Conservation (phyloP, 2,797 vertebrate genomes). For the Poecilia wingei region DNA sequence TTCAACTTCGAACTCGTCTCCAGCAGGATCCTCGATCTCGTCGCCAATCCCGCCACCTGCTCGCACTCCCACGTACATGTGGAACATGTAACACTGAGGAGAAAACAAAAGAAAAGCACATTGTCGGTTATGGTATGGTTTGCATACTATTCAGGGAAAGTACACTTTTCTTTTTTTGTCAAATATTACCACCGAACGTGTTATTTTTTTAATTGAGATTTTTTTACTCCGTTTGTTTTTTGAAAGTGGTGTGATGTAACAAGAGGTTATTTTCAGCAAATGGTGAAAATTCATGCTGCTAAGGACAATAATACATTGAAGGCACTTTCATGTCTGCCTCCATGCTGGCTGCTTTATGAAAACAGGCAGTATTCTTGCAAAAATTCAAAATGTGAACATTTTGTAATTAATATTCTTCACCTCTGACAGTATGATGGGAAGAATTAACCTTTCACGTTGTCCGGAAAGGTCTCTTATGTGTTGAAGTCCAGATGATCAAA, state of each 20-base stretch:
- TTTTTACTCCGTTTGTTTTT: background rate
- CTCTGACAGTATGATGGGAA: conserved; percentile 8
- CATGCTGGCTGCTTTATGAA: conserved; percentile 1
- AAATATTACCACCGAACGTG: background rate
- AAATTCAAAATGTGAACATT: conserved; percentile 17
- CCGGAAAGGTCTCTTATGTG: conserved; percentile 7
- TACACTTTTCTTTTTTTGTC: background rate
- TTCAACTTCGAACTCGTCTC: conserved; percentile 82
- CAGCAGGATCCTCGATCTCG: conserved; percentile 82
- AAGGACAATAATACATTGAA: conserved; percentile 18
- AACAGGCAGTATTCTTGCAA: conserved; percentile 13
- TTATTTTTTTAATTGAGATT: background rate
- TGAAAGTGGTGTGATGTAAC: background rate
- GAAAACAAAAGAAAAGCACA: conserved; percentile 4
- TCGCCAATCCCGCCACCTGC: conserved; percentile 83
- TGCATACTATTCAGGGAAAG: background rate
- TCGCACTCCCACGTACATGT: conserved; percentile 84
- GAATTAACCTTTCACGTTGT: conserved; percentile 29
- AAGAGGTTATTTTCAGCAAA: background rate
- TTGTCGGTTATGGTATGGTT: too few relatives aligned
- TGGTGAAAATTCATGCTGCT: conserved; percentile 10
- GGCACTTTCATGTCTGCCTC: conserved; percentile 9
- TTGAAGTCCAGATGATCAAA: conserved; percentile 10
- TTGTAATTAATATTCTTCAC: conserved; percentile 37
- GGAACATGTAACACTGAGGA: conserved; percentile 84